Conservation (phyloP, 2,888 invertebrate species). For the Hesperia comma region DNA sequence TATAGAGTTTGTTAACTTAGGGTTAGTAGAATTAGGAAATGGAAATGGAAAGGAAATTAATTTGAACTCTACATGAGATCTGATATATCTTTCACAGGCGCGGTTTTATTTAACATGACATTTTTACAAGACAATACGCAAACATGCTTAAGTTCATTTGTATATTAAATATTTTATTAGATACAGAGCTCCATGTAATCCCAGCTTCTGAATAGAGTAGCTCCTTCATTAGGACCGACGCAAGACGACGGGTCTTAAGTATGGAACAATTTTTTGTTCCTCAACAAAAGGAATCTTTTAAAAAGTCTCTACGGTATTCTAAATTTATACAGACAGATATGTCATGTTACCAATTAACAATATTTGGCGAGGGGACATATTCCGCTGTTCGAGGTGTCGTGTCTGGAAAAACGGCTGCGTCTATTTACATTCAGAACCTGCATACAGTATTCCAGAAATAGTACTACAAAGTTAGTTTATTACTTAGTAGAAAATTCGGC, state of each 20-base stretch:
- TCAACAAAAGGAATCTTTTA: conserved; percentile 54
- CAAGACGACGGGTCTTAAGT: conserved; percentile 63
- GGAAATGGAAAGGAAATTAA: no score
- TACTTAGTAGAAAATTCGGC: no score
- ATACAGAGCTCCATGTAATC: conserved; percentile 42
- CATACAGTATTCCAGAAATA: no score
- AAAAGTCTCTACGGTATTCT: conserved; percentile 23
- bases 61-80: no score
- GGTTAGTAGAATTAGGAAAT: no score
- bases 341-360: conserved; percentile 1
- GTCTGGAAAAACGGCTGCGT: no score
- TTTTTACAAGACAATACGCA: background rate
- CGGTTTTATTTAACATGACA: no score
- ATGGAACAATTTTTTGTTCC: conserved; percentile 70
- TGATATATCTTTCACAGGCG: no score
- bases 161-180: background rate
- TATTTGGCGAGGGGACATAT: background rate
- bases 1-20: no score
- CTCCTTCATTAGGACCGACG: conserved; percentile 72
- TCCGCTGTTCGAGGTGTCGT: no score
- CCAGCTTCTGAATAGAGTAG: conserved; percentile 51
- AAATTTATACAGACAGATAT: conserved; percentile 18
- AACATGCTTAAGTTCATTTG: background rate
- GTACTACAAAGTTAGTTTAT: no score
- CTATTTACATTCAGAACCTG: no score